These are phyloP conservation scores for Cremastinae sp. DNA, from an alignment of 2,888 invertebrate species.

Conservation along the genomic window DNA sequence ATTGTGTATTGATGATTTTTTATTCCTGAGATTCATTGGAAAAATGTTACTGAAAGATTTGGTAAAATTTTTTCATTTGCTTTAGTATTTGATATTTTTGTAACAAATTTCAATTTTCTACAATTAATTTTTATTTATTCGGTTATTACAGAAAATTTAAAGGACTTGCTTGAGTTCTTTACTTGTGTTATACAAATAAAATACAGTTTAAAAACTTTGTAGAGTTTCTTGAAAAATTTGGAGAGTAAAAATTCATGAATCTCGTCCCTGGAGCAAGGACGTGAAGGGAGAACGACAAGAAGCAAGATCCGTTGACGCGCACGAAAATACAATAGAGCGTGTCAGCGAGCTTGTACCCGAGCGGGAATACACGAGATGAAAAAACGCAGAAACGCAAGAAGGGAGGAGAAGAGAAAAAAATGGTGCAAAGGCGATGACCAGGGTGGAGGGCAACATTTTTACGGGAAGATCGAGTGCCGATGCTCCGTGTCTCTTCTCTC, in stretches of 20 bases:
- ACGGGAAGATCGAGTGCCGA: slow-evolving; percentile 68
- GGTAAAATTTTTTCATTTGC: too few relatives aligned
- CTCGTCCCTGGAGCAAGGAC: slow-evolving; percentile 62
- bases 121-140: too few relatives aligned
- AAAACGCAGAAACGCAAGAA: slow-evolving; percentile 45
- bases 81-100: too few relatives aligned
- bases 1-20: too few relatives aligned
- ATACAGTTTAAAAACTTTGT: too few relatives aligned
- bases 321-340: slow-evolving; percentile 18
- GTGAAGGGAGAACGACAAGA: slow-evolving; percentile 35
- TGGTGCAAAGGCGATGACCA: slow-evolving; percentile 58
- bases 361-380: slow-evolving; percentile 25
- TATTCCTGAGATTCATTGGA: too few relatives aligned
- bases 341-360: slow-evolving; percentile 27
- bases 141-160: too few relatives aligned
- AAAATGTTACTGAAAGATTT: not conserved
- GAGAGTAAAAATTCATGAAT: slow-evolving; percentile 69
- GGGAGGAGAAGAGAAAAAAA: slow-evolving; percentile 7
- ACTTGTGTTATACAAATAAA: too few relatives aligned
- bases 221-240: slow-evolving; percentile 27
- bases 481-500: slow-evolving; percentile 71
- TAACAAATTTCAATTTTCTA: too few relatives aligned
- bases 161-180: too few relatives aligned
- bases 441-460: slow-evolving; percentile 57
- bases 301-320: not conserved